Conservation (phyloP, 2,888 invertebrate species). For the Chydorus sphaericus region DNA sequence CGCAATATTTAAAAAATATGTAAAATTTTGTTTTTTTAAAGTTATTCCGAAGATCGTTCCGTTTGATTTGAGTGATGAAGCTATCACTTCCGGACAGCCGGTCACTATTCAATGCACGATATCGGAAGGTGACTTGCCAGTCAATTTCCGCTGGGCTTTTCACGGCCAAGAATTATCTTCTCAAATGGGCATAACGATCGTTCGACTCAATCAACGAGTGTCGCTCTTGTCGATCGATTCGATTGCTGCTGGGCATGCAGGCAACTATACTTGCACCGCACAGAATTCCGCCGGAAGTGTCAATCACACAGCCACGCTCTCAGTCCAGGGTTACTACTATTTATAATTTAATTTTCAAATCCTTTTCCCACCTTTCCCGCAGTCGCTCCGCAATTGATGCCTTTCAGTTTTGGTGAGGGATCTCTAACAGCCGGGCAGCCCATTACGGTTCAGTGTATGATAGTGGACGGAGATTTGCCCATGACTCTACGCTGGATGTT, state of each 20-base stretch:
- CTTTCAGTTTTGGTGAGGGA: slow-evolving; percentile 24
- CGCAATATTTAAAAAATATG: neutral
- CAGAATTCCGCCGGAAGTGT: slow-evolving; percentile 32
- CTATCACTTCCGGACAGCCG: slow-evolving; percentile 27
- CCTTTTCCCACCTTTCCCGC: neutral
- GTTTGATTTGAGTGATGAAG: slow-evolving; percentile 22
- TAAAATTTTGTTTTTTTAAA: slow-evolving; percentile 5
- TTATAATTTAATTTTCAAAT: neutral
- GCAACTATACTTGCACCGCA: slow-evolving; percentile 59
- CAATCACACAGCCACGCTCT: slow-evolving; percentile 20
- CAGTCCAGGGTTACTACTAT: slow-evolving; percentile 20
- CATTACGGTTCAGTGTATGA: slow-evolving; percentile 24
- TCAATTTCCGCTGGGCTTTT: slow-evolving; percentile 29
- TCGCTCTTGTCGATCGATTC: slow-evolving; percentile 45
- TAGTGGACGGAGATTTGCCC: slow-evolving; percentile 29
- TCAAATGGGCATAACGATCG: slow-evolving; percentile 4
- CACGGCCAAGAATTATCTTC: slow-evolving; percentile 27
- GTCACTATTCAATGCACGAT: slow-evolving; percentile 18
- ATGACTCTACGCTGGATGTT: slow-evolving; percentile 30
- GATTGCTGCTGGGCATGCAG: slow-evolving; percentile 50
- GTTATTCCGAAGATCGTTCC: slow-evolving; percentile 24
- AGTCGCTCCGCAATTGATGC: slow-evolving; percentile 24
- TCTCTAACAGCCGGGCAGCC: slow-evolving; percentile 25
- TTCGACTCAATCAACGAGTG: slow-evolving; percentile 16
- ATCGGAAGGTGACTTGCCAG: slow-evolving; percentile 26